These are phyloP conservation scores for Agrotis exclamationis DNA, from an alignment of 2,888 invertebrate species.

Conservation along the genomic window DNA sequence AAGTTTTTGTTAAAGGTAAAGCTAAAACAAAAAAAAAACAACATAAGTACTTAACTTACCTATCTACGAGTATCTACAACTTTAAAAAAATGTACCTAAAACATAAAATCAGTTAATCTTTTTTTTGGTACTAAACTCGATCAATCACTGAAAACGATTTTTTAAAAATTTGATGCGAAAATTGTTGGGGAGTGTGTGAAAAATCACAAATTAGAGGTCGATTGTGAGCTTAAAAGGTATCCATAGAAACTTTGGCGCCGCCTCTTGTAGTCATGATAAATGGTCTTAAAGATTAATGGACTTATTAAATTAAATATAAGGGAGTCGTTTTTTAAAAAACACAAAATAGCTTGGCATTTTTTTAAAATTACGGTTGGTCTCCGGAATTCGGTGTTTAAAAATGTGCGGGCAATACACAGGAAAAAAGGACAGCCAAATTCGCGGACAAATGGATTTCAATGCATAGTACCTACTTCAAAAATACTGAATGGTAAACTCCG, in stretches of 20 bases:
- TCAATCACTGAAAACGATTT: constrained; percentile 52
- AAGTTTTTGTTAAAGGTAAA: too few relatives aligned
- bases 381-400: constrained; percentile 8
- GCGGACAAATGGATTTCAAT: constrained; percentile 23
- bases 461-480: constrained; percentile 55
- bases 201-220: constrained; percentile 86
- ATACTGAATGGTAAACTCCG: constrained; percentile 56
- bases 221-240: constrained; percentile 70
- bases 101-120: neutral
- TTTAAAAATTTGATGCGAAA: constrained; percentile 58
- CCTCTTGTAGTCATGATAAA: constrained; percentile 65
- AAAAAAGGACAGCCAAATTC: constrained; percentile 26
- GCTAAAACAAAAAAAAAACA: neutral
- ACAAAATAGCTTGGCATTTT: neutral
- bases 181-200: constrained; percentile 84
- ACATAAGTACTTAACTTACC: neutral
- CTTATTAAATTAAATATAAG: constrained; percentile 48
- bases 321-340: constrained; percentile 33
- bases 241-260: constrained; percentile 72
- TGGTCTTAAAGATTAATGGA: constrained; percentile 52
- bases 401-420: constrained; percentile 6
- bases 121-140: constrained; percentile 28
- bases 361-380: constrained; percentile 4
- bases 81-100: neutral
- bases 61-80: neutral